Conservation (phyloP, 2,113 vertebrate genomes). For the Porphyrio hochstetteri region DNA sequence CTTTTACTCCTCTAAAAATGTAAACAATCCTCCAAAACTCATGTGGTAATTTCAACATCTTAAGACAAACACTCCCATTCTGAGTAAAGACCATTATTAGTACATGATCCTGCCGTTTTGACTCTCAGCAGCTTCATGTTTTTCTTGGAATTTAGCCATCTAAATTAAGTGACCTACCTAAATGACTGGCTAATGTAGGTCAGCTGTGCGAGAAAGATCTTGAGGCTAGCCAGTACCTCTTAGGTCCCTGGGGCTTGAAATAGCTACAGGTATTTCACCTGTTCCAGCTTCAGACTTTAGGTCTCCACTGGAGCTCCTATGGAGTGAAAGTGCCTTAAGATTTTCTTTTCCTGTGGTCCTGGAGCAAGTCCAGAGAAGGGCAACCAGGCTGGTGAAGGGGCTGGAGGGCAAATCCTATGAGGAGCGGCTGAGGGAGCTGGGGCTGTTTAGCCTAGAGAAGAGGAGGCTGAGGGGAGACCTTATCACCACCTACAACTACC, state of each 20-base stretch:
- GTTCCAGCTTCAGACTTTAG: background rate
- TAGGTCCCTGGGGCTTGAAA: background rate
- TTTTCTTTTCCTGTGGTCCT: background rate
- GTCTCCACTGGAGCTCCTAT: background rate
- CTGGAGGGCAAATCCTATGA: too few species aligned
- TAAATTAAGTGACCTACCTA: background rate
- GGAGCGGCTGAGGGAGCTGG: too few species aligned
- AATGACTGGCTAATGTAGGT: background rate
- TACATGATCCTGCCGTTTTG: background rate
- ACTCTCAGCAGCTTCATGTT: background rate
- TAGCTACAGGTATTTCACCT: background rate
- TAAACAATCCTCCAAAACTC: background rate
- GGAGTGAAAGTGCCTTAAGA: background rate
- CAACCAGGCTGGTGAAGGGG: too few species aligned
- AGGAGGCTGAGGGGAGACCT: too few species aligned
- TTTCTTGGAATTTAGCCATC: background rate
- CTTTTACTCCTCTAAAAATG: background rate
- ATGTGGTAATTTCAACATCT: background rate
- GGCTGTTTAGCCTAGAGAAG: too few species aligned
- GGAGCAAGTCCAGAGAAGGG: too few species aligned
- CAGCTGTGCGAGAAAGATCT: background rate
- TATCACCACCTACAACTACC: too few species aligned
- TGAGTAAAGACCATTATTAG: background rate
- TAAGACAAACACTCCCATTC: background rate
- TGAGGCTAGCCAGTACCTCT: background rate